phyloP scores from a whole-genome alignment of 2,797 vertebrate species.

The Lindbergichthys nudifrons region DNA sequence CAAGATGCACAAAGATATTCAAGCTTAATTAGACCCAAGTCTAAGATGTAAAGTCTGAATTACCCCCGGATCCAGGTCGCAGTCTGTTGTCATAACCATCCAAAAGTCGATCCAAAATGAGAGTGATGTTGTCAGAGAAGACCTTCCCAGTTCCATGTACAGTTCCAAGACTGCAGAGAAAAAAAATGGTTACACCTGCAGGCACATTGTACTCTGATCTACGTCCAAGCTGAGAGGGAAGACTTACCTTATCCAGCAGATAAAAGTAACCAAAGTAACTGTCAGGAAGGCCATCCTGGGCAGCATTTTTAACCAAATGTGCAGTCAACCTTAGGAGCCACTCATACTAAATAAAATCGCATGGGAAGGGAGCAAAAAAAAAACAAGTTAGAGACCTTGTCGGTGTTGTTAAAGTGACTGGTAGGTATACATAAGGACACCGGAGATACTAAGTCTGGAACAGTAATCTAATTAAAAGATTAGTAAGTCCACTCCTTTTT shows the following conservation, averaged over 20 bases:
- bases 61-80: conserved; percentile 93
- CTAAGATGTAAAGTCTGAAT: conserved; percentile 10
- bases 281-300: conserved; percentile 48
- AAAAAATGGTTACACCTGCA: conserved; percentile 25
- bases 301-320: conserved; percentile 19
- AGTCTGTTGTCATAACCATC: conserved; percentile 95
- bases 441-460: conserved; percentile 48
- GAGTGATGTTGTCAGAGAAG: conserved; percentile 90
- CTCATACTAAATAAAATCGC: conserved; percentile 8
- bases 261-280: conserved; percentile 40
- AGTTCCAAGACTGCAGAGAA: conserved; percentile 76
- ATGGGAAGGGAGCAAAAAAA: neutral
- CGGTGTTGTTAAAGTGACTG: conserved; percentile 40
- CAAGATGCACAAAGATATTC: conserved; percentile 2
- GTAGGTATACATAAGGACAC: conserved; percentile 27
- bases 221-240: neutral
- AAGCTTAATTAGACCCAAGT: neutral
- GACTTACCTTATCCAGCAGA: conserved; percentile 70
- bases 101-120: conserved; percentile 91
- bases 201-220: neutral
- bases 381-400: neutral
- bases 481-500: conserved; percentile 78
- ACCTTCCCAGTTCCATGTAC: conserved; percentile 79
- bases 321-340: conserved; percentile 17
- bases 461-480: conserved; percentile 85